Conservation (phyloP, 2,113 vertebrate genomes). For the Stegastes partitus region DNA sequence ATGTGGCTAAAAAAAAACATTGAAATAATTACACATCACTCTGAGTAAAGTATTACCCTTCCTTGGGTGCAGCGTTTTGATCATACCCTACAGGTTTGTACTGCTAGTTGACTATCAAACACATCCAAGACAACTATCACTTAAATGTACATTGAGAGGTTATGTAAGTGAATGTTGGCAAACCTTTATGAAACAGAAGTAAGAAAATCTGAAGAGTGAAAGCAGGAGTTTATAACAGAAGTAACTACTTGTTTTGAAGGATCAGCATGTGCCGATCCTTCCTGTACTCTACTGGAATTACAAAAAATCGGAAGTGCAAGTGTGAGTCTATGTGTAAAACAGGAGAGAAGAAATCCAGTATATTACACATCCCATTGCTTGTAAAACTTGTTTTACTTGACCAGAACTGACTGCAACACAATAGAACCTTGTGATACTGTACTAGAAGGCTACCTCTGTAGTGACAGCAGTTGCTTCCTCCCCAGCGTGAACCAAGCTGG, state of each 20-base stretch:
- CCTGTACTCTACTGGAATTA: not conserved
- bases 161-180: not conserved
- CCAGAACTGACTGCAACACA: not conserved
- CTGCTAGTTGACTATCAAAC: too few species aligned
- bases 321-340: not conserved
- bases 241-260: not conserved
- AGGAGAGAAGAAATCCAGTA: too few species aligned
- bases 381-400: not conserved
- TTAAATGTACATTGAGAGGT: not conserved
- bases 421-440: not conserved
- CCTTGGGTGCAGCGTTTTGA: too few species aligned
- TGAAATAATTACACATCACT: too few species aligned
- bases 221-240: not conserved
- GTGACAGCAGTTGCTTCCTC: conserved; percentile 10
- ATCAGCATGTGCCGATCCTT: conserved; percentile 31
- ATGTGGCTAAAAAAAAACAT: not conserved
- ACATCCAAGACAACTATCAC: not conserved
- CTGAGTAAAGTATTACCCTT: too few species aligned
- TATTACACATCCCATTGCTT: not conserved
- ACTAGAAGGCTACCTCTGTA: conserved; percentile 57
- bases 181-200: not conserved
- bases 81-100: too few species aligned
- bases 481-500: not conserved
- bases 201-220: not conserved
- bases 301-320: conserved; percentile 8